Conservation (phyloP, 2,888 invertebrate genomes). For the Criorhina ranunculi region DNA sequence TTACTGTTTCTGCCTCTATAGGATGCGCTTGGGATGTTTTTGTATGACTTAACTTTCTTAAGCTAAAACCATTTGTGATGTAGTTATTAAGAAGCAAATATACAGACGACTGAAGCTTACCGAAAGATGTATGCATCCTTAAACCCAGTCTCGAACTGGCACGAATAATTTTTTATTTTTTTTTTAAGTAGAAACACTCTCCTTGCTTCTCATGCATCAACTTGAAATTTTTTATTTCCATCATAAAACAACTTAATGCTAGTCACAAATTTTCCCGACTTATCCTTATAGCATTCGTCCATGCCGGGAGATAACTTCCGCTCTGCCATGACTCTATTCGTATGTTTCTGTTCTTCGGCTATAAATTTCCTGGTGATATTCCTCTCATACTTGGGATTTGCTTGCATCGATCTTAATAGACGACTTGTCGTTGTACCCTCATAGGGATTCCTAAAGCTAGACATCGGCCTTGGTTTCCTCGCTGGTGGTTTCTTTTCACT, state of each 20-base stretch:
- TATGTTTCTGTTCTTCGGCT: constrained; percentile 47
- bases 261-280: constrained; percentile 73
- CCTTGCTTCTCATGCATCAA: constrained; percentile 27
- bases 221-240: constrained; percentile 77
- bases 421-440: constrained; percentile 48
- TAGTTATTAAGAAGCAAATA: no score
- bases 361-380: constrained; percentile 59
- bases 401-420: constrained; percentile 33
- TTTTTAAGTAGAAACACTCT: not conserved
- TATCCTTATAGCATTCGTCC: constrained; percentile 37
- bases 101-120: no score
- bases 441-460: constrained; percentile 47
- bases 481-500: not conserved
- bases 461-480: constrained; percentile 34
- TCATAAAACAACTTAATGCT: constrained; percentile 78
- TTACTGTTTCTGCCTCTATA: no score
- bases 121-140: no score
- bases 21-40: no score
- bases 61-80: no score
- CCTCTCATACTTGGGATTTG: constrained; percentile 40
- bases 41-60: no score
- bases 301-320: not conserved
- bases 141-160: no score
- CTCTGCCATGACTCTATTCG: constrained; percentile 22
- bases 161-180: no score